phyloP scores from a whole-genome alignment of 2,113 vertebrate genomes.

The Aphyosemion australe region DNA sequence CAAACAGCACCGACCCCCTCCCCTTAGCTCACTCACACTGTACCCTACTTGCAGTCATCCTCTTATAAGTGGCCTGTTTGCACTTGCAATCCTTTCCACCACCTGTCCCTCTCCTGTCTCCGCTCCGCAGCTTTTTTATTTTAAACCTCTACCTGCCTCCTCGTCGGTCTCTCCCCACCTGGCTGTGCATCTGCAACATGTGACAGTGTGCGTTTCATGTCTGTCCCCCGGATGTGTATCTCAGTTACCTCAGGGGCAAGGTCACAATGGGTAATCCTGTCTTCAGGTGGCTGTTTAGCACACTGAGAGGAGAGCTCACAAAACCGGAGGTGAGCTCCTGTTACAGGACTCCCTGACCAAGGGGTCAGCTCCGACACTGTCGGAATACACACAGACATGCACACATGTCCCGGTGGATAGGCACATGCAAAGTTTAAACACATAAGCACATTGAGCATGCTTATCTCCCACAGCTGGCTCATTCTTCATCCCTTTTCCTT shows the following conservation, averaged over 20 bases:
- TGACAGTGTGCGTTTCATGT: slow-evolving; percentile 71
- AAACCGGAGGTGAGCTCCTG: slow-evolving; percentile 78
- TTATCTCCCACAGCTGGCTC: slow-evolving; percentile 67
- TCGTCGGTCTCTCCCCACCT: slow-evolving; percentile 38
- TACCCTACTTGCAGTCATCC: slow-evolving; percentile 56
- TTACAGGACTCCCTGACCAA: slow-evolving; percentile 80
- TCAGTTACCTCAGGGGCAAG: slow-evolving; percentile 76
- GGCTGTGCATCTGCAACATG: slow-evolving; percentile 49
- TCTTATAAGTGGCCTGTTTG: slow-evolving; percentile 74
- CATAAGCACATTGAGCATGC: slow-evolving; percentile 37
- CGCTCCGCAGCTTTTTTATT: slow-evolving; percentile 27
- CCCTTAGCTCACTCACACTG: slow-evolving; percentile 53
- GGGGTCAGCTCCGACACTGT: slow-evolving; percentile 76
- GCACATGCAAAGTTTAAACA: slow-evolving; percentile 24
- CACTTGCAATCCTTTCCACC: slow-evolving; percentile 58
- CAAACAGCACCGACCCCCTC: slow-evolving; percentile 75
- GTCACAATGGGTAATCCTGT: slow-evolving; percentile 79
- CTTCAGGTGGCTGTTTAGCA: slow-evolving; percentile 82
- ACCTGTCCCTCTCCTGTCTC: slow-evolving; percentile 43
- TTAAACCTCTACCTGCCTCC: slow-evolving; percentile 21
- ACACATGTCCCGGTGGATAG: slow-evolving; percentile 21
- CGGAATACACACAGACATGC: slow-evolving; percentile 32
- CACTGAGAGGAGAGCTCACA: slow-evolving; percentile 73
- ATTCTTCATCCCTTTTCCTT: slow-evolving; percentile 54
- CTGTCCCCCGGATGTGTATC: slow-evolving; percentile 71